Evolutionary conservation across 2,888 invertebrate species (phyloP), one percentile per base, ranked within the genome.

Genomic region (Seira sanloemensis): DNA sequence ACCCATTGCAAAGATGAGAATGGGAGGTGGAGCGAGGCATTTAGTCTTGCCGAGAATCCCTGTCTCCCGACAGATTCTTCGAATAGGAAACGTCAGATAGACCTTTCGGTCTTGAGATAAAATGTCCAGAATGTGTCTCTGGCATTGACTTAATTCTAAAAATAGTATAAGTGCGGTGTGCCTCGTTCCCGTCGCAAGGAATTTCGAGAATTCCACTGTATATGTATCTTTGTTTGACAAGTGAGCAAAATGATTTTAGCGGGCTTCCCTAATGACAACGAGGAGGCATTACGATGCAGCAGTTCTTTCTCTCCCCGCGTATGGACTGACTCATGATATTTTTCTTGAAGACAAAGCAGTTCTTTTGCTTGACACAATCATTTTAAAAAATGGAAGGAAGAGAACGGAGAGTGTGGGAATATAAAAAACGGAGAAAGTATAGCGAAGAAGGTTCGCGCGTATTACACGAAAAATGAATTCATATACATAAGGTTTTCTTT

Each of bases 181-280:
- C 5, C 37, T 37, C 5, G 37, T 37, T 37, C 12, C 12, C 7
- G 37, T 37, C 7, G 7, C 37, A 12, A 37, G 37, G 37, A n/a
- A n/a, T n/a, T n/a, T n/a, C n/a, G n/a, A n/a, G 37, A 69, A 24
- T 27, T 37, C 12, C 37, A 9, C 12, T 12, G 5, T 9, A 37
- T 37, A 37, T 5, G 37, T 12, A 37, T 37, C 37, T 37, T 37
- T 9, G 37, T 37, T 37, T 37, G 37, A 37, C 5, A 12, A 37
- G 25, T 23, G 24, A 68, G 26, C 23, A 68, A 73, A 73, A 73
- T 73, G 58, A 71, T 71, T 54, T 73, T 73, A 58, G 72, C 54
- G 72, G n/a, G 50, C 26, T 62, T 74, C 65, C 58, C 25, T 65
- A 58, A 73, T 25, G 72, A 54, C 72, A 25, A 19, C 58, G 54